Conservation (phyloP, 2,113 vertebrate genomes). For the Atractosteus spatula region DNA sequence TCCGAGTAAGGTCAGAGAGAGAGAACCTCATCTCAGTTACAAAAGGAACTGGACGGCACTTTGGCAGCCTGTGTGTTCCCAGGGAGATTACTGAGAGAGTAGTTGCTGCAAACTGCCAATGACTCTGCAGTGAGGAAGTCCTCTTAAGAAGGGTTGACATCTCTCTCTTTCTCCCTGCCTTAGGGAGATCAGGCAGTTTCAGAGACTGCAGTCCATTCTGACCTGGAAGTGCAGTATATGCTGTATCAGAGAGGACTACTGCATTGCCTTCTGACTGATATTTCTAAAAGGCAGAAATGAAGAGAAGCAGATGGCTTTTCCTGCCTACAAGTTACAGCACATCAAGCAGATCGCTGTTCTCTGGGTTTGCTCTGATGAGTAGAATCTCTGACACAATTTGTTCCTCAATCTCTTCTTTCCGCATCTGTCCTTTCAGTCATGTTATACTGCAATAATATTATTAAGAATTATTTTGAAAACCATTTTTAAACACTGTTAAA, state of each 20-base stretch:
- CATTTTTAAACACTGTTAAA: no score
- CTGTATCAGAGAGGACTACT: neutral
- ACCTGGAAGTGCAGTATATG: neutral
- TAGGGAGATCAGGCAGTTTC: neutral
- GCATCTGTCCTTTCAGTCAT: no score
- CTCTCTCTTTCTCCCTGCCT: no score
- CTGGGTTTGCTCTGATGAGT: no score
- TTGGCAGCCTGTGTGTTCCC: constrained; percentile 67
- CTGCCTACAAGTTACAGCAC: neutral
- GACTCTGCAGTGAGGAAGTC: constrained; percentile 36
- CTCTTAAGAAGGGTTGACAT: constrained; percentile 39
- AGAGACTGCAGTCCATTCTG: neutral
- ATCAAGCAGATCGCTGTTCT: neutral
- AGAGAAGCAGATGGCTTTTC: neutral
- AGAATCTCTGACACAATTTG: no score
- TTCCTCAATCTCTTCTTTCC: no score
- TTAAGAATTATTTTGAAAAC: no score
- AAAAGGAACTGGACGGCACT: constrained; percentile 59
- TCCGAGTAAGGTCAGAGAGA: neutral
- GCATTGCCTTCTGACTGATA: neutral
- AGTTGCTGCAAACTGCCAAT: constrained; percentile 48
- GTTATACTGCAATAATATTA: no score
- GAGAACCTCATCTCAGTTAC: neutral
- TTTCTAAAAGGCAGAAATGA: neutral
- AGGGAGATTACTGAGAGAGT: constrained; percentile 68